Conservation (phyloP, 2,797 vertebrate species). For the Pelochelys cantorii region DNA sequence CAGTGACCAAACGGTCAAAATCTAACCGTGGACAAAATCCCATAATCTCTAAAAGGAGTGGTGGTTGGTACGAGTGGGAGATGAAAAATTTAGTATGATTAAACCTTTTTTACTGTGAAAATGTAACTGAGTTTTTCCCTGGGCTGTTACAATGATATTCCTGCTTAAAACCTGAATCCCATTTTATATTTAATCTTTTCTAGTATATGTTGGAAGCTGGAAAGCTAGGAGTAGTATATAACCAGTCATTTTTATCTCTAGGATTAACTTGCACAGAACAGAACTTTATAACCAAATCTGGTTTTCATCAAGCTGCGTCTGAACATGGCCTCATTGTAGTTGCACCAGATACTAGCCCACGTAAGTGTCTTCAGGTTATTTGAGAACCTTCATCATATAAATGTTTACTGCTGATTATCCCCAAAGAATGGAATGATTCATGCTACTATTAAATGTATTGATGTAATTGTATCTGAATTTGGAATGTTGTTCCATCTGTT, state of each 20-base stretch:
- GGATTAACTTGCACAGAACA: slow-evolving; percentile 96
- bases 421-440: not conserved
- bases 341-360: slow-evolving; percentile 94
- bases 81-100: not conserved
- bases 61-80: not conserved
- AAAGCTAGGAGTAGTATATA: not conserved
- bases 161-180: not conserved
- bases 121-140: not conserved
- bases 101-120: not conserved
- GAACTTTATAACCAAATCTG: slow-evolving; percentile 95
- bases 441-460: not conserved
- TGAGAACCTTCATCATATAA: rapidly evolving
- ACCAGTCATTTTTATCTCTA: slow-evolving; percentile 37
- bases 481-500: not conserved
- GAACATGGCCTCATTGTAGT: slow-evolving; percentile 91
- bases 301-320: slow-evolving; percentile 89
- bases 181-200: not conserved
- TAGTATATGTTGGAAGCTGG: not conserved
- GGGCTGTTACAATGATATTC: not conserved
- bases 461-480: not conserved
- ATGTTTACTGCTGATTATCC: not conserved
- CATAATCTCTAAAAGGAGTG: not conserved
- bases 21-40: not conserved
- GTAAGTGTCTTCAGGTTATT: slow-evolving; percentile 74
- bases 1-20: not conserved